Conservation (phyloP, 2,888 invertebrate genomes). For the Temnothorax ravouxi region DNA sequence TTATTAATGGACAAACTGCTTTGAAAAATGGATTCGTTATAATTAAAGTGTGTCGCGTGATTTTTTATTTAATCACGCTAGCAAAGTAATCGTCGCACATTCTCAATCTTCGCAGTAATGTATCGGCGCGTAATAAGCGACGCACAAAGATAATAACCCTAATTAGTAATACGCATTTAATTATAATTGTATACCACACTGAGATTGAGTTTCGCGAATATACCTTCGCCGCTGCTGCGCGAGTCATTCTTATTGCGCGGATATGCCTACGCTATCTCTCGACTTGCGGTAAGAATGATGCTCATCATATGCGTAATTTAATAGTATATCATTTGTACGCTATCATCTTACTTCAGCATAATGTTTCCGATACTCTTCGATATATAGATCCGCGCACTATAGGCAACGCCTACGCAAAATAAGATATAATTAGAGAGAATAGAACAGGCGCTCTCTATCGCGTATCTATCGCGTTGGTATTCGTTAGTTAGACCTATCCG, state of each 20-base stretch:
- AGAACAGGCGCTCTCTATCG: not conserved
- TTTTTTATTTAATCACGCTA: slow-evolving; percentile 24
- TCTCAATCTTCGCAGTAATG: not conserved
- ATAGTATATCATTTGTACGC: slow-evolving; percentile 30
- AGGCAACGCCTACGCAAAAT: slow-evolving; percentile 29
- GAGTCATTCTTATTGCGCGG: slow-evolving; percentile 2
- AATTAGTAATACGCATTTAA: slow-evolving; percentile 40
- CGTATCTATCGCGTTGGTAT: not conserved
- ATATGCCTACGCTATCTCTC: slow-evolving; percentile 20
- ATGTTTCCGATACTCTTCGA: slow-evolving; percentile 2
- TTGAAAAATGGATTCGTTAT: not conserved
- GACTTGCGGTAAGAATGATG: slow-evolving; percentile 20
- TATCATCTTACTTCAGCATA: slow-evolving; percentile 20
- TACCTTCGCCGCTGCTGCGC: not conserved
- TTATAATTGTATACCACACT: slow-evolving; percentile 3
- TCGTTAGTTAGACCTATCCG: slow-evolving; percentile 64
- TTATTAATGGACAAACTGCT: slow-evolving; percentile 6
- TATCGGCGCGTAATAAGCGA: slow-evolving; percentile 5
- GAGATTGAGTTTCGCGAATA: not conserved
- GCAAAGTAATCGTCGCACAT: not conserved
- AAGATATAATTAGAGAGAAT: slow-evolving; percentile 10
- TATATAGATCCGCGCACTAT: not conserved
- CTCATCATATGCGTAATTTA: slow-evolving; percentile 32
- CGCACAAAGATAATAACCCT: slow-evolving; percentile 18
- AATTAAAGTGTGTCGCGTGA: not conserved